phyloP scores from a whole-genome alignment of 2,113 vertebrate species.

The Nothoprocta pentlandii region DNA sequence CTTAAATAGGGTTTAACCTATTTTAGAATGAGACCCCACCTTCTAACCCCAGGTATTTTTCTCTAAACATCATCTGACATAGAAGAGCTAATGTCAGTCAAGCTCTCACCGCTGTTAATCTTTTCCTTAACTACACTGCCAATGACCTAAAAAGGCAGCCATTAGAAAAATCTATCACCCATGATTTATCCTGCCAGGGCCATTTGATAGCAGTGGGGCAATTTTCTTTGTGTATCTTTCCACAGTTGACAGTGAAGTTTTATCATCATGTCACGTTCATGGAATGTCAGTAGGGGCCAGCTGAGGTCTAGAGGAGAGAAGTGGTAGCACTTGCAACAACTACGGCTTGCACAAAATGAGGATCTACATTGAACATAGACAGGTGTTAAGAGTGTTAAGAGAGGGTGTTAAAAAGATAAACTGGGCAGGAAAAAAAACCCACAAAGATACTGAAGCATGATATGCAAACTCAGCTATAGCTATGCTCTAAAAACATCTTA shows the following conservation, averaged over 20 bases:
- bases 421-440: neutral
- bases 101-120: conserved; percentile 10
- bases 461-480: neutral
- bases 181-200: conserved; percentile 32
- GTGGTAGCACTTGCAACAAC: neutral
- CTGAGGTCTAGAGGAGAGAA: neutral
- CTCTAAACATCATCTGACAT: neutral
- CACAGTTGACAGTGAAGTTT: conserved; percentile 29
- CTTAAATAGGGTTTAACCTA: neutral
- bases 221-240: conserved; percentile 38
- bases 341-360: conserved; percentile 39
- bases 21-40: neutral
- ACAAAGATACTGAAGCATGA: neutral
- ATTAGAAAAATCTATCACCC: conserved; percentile 22
- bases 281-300: neutral
- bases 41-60: neutral
- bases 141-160: conserved; percentile 14
- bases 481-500: neutral
- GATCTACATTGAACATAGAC: neutral
- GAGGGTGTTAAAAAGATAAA: conserved; percentile 8
- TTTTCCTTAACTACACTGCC: conserved; percentile 7
- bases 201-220: neutral
- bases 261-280: neutral
- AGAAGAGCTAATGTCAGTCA: neutral
- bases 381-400: neutral